Evolutionary conservation across 2,113 vertebrate genomes (phyloP), one percentile per base, ranked within the genome.

Genomic region (Gracilinanus agilis): DNA sequence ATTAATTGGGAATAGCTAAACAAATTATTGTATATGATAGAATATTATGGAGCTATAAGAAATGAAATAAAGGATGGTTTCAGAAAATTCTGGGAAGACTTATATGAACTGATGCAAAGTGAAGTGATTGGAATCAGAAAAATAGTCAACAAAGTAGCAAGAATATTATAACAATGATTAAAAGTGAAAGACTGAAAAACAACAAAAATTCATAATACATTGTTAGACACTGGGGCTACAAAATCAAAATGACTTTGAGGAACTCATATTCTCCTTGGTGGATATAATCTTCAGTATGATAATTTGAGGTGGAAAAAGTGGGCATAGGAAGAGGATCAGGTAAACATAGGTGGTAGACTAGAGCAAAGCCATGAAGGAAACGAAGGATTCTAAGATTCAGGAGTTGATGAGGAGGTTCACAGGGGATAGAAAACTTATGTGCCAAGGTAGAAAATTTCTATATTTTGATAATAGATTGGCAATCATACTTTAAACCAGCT

Each of bases 381-480:
- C 11, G 10, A 58, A 27, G 25, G 24, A 27, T 58, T 58, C 25
- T 27, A 27, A 58, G 56, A 27, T 58, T 24, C 56, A 29, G 58
- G 58, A 12, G 27, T 61, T 61, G 9, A 61, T 29, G 27, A 27
- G 8, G 56, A 16, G 27, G 56, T 58, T 58, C 56, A 58, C 27
- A 24, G 56, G 24, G 58, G 58, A 61, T 12, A 61, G 27, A 61
- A 3, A 61, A 7, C 56, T 6, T 29, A 27, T 29, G 27, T 61
- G 13, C 56, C 27, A 61, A 61, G 10, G 27, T 95, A 29, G 88
- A 21, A 0, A 12, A 61, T 90, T 16, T 75, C 90, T 88, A 11
- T 40, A 94, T 91, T 97, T 92, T 97, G 2, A 56, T 95, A 75
- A 90, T 93, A 44, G 93, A 67, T 96, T 96, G 90, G 83, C 29